A percentile compares a stretch with the other conserved stretches of the same genome.
Evolutionary conservation across 1,140 invertebrate genomes (phyloP).

Genomic region (Telenomus remus): DNA sequence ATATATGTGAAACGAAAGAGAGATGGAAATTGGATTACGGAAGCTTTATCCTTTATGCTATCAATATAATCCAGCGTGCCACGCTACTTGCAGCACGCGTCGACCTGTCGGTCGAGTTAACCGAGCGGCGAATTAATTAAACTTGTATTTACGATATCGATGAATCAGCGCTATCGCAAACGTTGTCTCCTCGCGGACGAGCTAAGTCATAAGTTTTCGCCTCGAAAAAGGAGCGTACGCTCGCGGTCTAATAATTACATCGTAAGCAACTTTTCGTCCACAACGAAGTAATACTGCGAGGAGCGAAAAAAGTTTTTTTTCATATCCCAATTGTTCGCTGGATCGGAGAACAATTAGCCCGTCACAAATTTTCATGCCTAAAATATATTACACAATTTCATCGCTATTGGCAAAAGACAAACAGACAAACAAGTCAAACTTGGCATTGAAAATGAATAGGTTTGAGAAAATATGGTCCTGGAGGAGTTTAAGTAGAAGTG

Average conservation of each 20-base stretch:
- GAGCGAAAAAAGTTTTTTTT: background rate
- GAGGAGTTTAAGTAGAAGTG: constrained; percentile 10
- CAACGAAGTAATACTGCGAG: constrained; percentile 5
- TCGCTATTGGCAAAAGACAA: background rate
- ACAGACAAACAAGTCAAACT: constrained; percentile 6
- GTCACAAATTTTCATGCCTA: no score
- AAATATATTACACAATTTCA: no score
- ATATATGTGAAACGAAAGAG: constrained; percentile 55
- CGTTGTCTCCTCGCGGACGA: constrained; percentile 54
- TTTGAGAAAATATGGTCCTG: constrained; percentile 12
- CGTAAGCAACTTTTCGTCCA: constrained; percentile 38
- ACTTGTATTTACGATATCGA: constrained; percentile 71
- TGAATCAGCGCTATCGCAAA: constrained; percentile 74
- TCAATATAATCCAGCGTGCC: constrained; percentile 62
- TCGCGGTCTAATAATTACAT: constrained; percentile 44
- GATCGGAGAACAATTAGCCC: no score
- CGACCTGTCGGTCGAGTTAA: constrained; percentile 69
- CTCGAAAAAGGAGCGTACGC: constrained; percentile 55
- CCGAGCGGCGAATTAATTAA: constrained; percentile 74
- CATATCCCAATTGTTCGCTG: no score
- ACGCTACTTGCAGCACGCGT: constrained; percentile 61
- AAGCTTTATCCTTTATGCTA: constrained; percentile 64
- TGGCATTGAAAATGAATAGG: constrained; percentile 17
- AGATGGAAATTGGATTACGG: constrained; percentile 61
- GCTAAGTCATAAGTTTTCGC: constrained; percentile 66